Evolutionary conservation across 1,140 invertebrate genomes (phyloP), one percentile per base, ranked within the genome.

Genomic region (Pseudomyrmex flavicornis): DNA sequence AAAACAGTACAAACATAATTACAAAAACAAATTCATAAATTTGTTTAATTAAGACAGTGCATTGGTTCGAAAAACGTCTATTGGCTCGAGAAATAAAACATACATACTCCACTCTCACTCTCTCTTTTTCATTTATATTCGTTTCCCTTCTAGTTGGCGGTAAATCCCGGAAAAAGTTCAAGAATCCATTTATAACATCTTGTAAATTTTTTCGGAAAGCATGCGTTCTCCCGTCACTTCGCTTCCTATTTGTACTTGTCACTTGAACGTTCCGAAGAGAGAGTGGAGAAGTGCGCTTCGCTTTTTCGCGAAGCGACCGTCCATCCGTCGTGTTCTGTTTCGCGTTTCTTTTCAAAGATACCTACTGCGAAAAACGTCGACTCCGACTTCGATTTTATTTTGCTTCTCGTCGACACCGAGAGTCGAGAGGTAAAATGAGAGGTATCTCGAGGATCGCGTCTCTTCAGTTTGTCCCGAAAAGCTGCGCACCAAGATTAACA

Each of bases 181-280:
- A 13, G 20, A 50, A n/a, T 79, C 12, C 15, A 70, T 46, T 69
- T 79, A 72, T 69, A 59, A 72, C 5, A n/a, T 15, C 22, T 35
- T 35, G 12, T 52, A 17, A 69, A 59, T 50, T 70, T 59, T 22
- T 61, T 48, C 3, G 15, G 2, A 12, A 4, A 59, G 48, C 22
- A 20, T 61, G 48, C 52, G 7, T 2, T 13, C 5, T 48, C 10
- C 26, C n/a, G 26, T 35, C 13, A 66, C 2, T 15, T 15, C 12
- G 66, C 8, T n/a, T 4, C 20, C 66, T 54, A 80, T 80, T 80
- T 80, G 22, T 50, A 68, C 54, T 58, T 17, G 54, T 20, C 35
- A 50, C 44, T 70, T 79, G 20, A 58, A 58, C 44, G 15, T 56
- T n/a, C 3, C 44, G 15, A n/a, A 59, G 22, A 26, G 22, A 26